phyloP scores from a whole-genome alignment of 2,797 vertebrate genomes.

The Cuniculus paca region DNA sequence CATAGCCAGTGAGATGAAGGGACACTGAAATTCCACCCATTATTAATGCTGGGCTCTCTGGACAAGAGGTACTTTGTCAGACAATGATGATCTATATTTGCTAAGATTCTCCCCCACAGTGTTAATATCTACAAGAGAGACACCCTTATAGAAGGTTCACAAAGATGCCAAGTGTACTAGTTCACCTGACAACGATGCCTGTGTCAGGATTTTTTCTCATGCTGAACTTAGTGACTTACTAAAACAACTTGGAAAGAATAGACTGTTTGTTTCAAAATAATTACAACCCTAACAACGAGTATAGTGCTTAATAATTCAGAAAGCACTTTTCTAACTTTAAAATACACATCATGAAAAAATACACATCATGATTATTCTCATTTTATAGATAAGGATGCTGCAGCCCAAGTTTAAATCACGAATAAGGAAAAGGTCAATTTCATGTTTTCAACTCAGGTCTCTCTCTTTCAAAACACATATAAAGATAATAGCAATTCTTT shows the following conservation, averaged over 20 bases:
- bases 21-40: background rate
- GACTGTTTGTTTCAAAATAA: background rate
- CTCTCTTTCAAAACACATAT: background rate
- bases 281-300: background rate
- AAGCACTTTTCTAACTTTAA: background rate
- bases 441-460: background rate
- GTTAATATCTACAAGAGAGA: background rate
- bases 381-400: background rate
- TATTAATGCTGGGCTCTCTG: background rate
- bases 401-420: background rate
- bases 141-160: background rate
- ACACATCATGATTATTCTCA: background rate
- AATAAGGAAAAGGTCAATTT: background rate
- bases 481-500: background rate
- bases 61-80: background rate
- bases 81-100: background rate
- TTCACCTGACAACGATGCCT: background rate
- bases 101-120: background rate
- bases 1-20: background rate
- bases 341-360: background rate
- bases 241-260: conserved; percentile 15
- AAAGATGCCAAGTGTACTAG: background rate
- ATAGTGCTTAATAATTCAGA: background rate
- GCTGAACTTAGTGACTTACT: background rate
- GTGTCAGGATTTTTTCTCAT: background rate